Evolutionary conservation across 2,888 invertebrate genomes (phyloP).

Genomic region (Syrphus vitripennis): DNA sequence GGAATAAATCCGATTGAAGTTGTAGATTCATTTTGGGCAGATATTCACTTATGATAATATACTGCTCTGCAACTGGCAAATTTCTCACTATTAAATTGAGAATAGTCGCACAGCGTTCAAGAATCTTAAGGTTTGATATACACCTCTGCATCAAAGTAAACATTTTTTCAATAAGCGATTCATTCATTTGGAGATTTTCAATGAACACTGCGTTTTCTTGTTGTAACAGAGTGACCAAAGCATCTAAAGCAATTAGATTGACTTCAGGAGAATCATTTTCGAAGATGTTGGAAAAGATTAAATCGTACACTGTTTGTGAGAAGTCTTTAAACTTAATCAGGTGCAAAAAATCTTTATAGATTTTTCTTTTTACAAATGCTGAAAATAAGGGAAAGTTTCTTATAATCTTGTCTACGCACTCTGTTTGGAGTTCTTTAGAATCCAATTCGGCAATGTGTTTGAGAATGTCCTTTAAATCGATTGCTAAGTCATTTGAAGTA

Average conservation of each 20-base stretch:
- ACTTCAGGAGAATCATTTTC: conserved; percentile 71
- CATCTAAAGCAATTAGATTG: conserved; percentile 76
- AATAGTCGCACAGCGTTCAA: conserved; percentile 80
- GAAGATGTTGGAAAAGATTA: conserved; percentile 76
- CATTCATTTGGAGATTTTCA: conserved; percentile 80
- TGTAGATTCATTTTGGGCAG: conserved; percentile 77
- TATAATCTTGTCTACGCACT: conserved; percentile 76
- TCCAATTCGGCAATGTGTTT: conserved; percentile 76
- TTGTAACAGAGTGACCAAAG: conserved; percentile 74
- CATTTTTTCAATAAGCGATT: conserved; percentile 81
- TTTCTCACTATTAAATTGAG: conserved; percentile 81
- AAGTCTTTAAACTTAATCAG: conserved; percentile 77
- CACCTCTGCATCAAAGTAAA: conserved; percentile 76
- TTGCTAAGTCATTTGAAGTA: conserved; percentile 72
- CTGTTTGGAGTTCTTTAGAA: conserved; percentile 77
- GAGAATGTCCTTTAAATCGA: conserved; percentile 76
- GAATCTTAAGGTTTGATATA: conserved; percentile 72
- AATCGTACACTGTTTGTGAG: conserved; percentile 75
- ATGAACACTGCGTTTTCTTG: conserved; percentile 77
- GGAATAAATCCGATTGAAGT: conserved; percentile 76
- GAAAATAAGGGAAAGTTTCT: conserved; percentile 75
- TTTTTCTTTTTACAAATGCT: conserved; percentile 76
- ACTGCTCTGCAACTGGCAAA: conserved; percentile 81
- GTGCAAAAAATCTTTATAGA: conserved; percentile 76
- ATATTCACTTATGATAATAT: conserved; percentile 80